Conservation (phyloP, 1,140 invertebrate species). For the Myzus persicae region DNA sequence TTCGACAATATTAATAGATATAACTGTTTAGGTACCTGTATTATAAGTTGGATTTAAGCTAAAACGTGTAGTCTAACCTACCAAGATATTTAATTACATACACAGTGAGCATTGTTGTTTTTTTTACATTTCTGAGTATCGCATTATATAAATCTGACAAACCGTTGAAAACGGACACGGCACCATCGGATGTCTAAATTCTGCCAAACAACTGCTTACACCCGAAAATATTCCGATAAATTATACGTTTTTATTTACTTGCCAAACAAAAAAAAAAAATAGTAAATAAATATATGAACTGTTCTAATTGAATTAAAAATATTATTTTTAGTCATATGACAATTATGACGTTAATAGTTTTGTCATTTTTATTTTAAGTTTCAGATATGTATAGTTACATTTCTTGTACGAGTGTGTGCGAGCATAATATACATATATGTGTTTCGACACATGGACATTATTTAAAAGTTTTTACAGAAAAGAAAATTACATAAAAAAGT, state of each 20-base stretch:
- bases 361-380: neutral
- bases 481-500: neutral
- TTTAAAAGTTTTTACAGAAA: conserved; percentile 8
- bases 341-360: neutral
- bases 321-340: neutral
- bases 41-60: too few species aligned
- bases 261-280: neutral
- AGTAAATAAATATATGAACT: too few species aligned
- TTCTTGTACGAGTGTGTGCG: neutral
- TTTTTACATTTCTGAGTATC: neutral
- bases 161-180: neutral
- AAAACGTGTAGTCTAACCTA: neutral
- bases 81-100: neutral
- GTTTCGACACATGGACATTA: neutral
- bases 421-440: neutral
- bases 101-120: neutral
- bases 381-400: neutral
- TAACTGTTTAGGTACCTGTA: too few species aligned
- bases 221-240: neutral
- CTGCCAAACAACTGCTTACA: neutral
- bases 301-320: neutral
- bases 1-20: neutral
- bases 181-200: neutral
- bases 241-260: too few species aligned
- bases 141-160: neutral